Evolutionary conservation across 2,113 vertebrate species (phyloP).

Genomic region (Cynopterus brachyotis): DNA sequence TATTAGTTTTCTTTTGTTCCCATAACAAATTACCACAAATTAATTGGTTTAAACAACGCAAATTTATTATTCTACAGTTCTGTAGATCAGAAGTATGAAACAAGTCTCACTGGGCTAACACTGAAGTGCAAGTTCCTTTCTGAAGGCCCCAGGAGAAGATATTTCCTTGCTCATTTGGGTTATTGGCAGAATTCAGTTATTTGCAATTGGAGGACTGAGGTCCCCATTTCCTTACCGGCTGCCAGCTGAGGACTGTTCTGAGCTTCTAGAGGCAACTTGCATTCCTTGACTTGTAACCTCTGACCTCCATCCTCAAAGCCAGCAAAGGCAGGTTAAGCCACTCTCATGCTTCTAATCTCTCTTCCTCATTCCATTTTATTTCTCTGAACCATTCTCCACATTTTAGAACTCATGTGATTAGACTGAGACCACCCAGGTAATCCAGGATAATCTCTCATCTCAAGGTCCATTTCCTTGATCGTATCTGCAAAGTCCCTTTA

Average conservation of each 20-base stretch:
- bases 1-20: background rate
- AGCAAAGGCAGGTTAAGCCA: background rate
- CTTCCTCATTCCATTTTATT: background rate
- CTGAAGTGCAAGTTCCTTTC: background rate
- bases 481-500: background rate
- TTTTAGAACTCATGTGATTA: background rate
- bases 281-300: background rate
- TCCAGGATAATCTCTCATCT: background rate
- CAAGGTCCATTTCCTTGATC: background rate
- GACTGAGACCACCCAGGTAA: background rate
- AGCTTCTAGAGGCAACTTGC: background rate
- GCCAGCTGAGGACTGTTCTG: background rate
- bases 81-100: background rate
- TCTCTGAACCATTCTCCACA: background rate
- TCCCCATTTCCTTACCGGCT: background rate
- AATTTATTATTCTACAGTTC: background rate
- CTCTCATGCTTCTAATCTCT: background rate
- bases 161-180: background rate
- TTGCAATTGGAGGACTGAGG: background rate
- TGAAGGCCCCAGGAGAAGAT: background rate
- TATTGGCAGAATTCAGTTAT: background rate
- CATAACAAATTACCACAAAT: background rate
- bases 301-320: background rate
- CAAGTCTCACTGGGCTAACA: background rate
- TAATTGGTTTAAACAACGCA: background rate